Conservation (phyloP, 2,113 vertebrate species). For the Astur gentilis region DNA sequence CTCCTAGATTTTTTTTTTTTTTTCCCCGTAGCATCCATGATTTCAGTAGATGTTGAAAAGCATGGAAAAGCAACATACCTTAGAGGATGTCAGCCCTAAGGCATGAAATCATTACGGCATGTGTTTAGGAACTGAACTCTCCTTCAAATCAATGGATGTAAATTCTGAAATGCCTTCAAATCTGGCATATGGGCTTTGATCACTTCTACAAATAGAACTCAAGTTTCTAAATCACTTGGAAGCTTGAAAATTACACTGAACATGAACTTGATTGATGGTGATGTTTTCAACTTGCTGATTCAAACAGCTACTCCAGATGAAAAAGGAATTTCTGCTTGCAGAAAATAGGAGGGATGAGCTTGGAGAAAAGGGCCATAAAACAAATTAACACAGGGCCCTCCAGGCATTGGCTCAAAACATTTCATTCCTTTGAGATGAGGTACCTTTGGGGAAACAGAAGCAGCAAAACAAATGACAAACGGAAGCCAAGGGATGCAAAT, state of each 20-base stretch:
- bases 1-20: neutral
- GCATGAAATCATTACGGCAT: neutral
- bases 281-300: neutral
- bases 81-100: neutral
- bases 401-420: neutral
- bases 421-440: conserved; percentile 46
- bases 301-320: neutral
- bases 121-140: neutral
- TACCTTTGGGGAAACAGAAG: neutral
- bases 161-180: neutral
- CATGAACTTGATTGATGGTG: neutral
- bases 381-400: neutral
- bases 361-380: conserved; percentile 19
- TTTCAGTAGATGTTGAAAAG: neutral
- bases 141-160: neutral
- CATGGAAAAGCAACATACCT: neutral
- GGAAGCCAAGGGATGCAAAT: conserved; percentile 15
- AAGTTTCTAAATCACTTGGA: neutral
- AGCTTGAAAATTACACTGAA: neutral
- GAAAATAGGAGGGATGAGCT: neutral
- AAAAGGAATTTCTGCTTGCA: neutral
- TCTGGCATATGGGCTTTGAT: neutral
- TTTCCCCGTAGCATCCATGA: neutral
- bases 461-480: conserved; percentile 36
- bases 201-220: neutral